phyloP scores from a whole-genome alignment of 2,113 vertebrate species.

The Embiotoca jacksoni region DNA sequence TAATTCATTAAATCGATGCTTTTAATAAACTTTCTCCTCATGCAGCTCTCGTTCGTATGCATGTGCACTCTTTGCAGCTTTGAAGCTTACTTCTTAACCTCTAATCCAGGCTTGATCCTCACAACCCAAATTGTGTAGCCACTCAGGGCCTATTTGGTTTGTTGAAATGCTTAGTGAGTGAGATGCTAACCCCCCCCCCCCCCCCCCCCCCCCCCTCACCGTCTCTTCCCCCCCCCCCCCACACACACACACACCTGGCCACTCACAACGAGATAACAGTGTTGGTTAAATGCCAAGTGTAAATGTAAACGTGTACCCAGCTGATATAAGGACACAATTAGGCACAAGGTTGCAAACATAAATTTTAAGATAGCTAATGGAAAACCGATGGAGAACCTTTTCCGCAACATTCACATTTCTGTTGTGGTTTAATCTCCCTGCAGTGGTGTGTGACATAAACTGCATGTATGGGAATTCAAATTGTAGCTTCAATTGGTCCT shows the following conservation, averaged over 20 bases:
- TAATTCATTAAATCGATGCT: constrained; percentile 39
- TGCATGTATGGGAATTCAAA: constrained; percentile 41
- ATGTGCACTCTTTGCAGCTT: constrained; percentile 22
- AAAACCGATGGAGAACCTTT: constrained; percentile 26
- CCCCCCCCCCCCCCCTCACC: too few relatives aligned
- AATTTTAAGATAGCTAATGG: constrained; percentile 16
- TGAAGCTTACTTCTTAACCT: constrained; percentile 17
- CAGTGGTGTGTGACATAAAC: constrained; percentile 29
- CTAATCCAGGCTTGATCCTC: constrained; percentile 46
- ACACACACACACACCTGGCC: constrained; percentile 7
- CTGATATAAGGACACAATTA: constrained; percentile 42
- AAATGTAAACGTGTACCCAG: constrained; percentile 40
- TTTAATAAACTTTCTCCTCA: constrained; percentile 44
- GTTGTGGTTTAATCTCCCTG: constrained; percentile 34
- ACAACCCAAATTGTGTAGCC: constrained; percentile 37
- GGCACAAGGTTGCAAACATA: constrained; percentile 28
- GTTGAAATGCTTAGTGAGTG: constrained; percentile 46
- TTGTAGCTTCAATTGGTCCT: constrained; percentile 45
- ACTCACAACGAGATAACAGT: constrained; percentile 30
- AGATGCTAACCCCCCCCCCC: constrained; percentile 33
- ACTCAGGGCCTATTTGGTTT: constrained; percentile 36
- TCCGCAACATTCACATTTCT: constrained; percentile 32
- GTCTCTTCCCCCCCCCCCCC: too few relatives aligned
- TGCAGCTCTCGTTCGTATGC: constrained; percentile 23
- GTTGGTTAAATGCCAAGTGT: constrained; percentile 48